phyloP scores from a whole-genome alignment of 2,113 vertebrate genomes.

The Archocentrus centrarchus region DNA sequence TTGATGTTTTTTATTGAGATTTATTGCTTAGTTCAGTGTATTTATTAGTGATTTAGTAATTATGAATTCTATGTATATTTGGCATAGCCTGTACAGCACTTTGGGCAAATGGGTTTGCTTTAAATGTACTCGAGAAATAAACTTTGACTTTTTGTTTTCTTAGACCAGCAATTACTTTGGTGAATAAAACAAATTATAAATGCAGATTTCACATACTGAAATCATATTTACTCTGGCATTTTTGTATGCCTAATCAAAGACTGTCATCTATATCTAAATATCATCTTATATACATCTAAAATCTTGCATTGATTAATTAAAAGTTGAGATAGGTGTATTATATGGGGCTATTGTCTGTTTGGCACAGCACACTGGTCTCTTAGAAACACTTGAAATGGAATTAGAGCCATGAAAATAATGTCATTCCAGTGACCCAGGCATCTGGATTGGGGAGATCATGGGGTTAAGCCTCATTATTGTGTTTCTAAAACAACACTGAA shows the following conservation, averaged over 20 bases:
- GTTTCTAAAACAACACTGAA: conserved; percentile 35
- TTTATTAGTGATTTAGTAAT: background rate
- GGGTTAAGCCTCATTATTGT: conserved; percentile 46
- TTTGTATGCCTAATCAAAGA: background rate
- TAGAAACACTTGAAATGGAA: conserved; percentile 48
- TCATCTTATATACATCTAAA: conserved; percentile 18
- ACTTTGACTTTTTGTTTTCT: background rate
- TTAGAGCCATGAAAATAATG: conserved; percentile 24
- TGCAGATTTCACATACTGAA: background rate
- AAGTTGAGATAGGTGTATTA: conserved; percentile 23
- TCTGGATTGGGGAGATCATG: conserved; percentile 38
- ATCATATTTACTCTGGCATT: background rate
- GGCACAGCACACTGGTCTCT: conserved; percentile 51
- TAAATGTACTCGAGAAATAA: background rate
- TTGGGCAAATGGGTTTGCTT: background rate
- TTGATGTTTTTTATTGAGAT: background rate
- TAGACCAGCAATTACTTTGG: background rate
- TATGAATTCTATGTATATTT: background rate
- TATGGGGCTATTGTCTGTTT: conserved; percentile 37
- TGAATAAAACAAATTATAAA: background rate
- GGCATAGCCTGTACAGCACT: background rate
- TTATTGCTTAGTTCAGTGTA: background rate
- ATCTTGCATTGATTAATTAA: conserved; percentile 45
- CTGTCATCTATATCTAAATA: background rate
- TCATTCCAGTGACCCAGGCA: background rate